Base-by-base conservation (phyloP, 2,113 vertebrate species). In the Suncus etruscus region DNA sequence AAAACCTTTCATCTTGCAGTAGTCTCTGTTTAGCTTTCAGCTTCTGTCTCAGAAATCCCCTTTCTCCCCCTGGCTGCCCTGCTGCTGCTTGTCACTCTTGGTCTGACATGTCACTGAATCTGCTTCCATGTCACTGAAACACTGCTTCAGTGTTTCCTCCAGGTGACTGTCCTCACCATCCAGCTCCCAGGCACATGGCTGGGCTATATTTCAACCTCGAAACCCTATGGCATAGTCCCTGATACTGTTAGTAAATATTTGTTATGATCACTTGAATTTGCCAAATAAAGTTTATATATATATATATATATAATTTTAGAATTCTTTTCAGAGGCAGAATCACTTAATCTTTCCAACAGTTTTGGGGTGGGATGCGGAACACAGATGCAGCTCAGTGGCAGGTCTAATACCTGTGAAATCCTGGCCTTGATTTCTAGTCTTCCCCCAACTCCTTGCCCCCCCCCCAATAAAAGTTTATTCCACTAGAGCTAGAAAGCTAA, bases 251-350 rank as follows among this genome's bases (percentile, higher is more conserved):
- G 4, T 87, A 77, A 86, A 76, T 92, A 86, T 66, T 80, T 54
- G 4, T 66, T 80, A 83, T 76, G 61, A 87, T 54, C 72, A 68
- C n/a, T 80, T 91, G 73, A 54, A 32, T 87, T 81, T 91, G 74
- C 61, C 22, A 39, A 77, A 54, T 54, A 83, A 89, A 76, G 63
- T n/a, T n/a, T n/a, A n/a, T n/a, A n/a, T n/a, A n/a, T n/a, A n/a
- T n/a, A n/a, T n/a, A n/a, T n/a, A n/a, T n/a, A n/a, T n/a, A n/a
- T n/a, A n/a, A n/a, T n/a, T 31, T 91, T 1, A 1, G 8, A 75
- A 69, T 79, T 77, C 45, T 74, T 87, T 68, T 58, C 58, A 77
- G 63, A 81, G 24, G 14, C 24, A 25, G 29, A 74, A 18, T 61
- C 29, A 63, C 12, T 14, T 32, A 58, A 25, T 31, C 61, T 32